Evolutionary conservation across 2,888 invertebrate species (phyloP), one percentile per base, ranked within the genome.

Genomic region (Ormyrus nitidulus): DNA sequence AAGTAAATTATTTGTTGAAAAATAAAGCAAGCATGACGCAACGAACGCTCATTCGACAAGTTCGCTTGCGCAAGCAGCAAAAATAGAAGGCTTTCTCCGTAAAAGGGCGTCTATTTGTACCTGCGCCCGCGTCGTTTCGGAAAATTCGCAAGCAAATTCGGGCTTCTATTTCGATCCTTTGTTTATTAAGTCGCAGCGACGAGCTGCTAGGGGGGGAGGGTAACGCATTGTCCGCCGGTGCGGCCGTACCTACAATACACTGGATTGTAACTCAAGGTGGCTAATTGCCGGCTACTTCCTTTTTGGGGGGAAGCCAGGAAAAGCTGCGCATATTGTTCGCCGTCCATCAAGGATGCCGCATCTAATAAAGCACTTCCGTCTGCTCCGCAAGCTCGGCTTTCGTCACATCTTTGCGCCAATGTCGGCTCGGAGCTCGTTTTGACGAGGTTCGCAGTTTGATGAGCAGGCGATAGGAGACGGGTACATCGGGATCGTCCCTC

Each of bases 271-370:
- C 78, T 79, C 79, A 81, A 81, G 81, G 79, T 79, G 81, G 46
- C 48, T 79, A 79, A 81, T 81, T 81, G 79, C 68, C 72, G 54
- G 53, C 11, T 51, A 77, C 83, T 87, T 87, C 87, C 86, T 84
- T 84, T 84, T 83, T 87, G 87, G 86, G 85, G 84, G 81, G 82
- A 83, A 84, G 88, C 88, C 88, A 88, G 84, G 83, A 84, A 85
- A 84, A 84, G 71, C 83, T 84, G 82, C 83, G 65, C 46, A 54
- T 70, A 75, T 74, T 78, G 69, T 70, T 65, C 73, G 34, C 13
- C 44, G 54, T 19, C 58, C 61, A 72, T 70, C 75, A 75, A 81
- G 81, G 81, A 81, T 79, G 79, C 72, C 11, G 11, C 69, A 58
- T 70, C 61, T 81, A 79, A 81, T 77, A 77, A 79, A 78, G 64